phyloP scores from a whole-genome alignment of 2,113 vertebrate genomes.

The Podarcis raffonei region DNA sequence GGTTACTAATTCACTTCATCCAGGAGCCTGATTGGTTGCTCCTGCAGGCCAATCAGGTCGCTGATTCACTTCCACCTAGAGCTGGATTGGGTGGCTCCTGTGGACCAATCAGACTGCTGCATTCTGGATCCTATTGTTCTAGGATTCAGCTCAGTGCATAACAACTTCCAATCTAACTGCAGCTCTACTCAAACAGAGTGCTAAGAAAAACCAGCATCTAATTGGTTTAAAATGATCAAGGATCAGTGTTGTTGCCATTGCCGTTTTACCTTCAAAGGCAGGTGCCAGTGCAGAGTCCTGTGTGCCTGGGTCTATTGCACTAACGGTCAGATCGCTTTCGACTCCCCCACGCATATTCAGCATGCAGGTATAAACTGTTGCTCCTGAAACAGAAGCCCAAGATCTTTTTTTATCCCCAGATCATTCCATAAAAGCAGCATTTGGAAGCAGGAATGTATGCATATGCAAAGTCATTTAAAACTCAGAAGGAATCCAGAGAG shows the following conservation, averaged over 20 bases:
- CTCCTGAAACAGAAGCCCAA: conserved; percentile 70
- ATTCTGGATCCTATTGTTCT: no score
- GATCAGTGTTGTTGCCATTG: no score
- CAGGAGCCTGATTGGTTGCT: no score
- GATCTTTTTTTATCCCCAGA: neutral
- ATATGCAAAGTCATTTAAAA: no score
- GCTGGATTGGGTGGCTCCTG: no score
- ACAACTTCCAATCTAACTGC: neutral
- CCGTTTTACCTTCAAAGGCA: conserved; percentile 81
- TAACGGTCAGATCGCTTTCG: conserved; percentile 95
- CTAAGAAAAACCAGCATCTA: neutral
- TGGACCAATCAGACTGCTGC: no score
- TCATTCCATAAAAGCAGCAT: neutral
- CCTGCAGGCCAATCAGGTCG: no score
- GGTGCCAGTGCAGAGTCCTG: conserved; percentile 80
- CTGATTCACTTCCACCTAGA: no score
- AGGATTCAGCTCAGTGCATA: no score
- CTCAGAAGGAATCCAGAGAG: no score
- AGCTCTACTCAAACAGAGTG: neutral
- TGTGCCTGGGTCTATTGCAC: conserved; percentile 78
- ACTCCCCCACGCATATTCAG: conserved; percentile 86
- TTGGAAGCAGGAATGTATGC: neutral
- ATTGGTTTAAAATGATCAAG: neutral
- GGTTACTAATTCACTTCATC: no score
- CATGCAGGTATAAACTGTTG: conserved; percentile 96